Evolutionary conservation across 2,888 invertebrate species (phyloP).

Genomic region (Desoria tigrina): DNA sequence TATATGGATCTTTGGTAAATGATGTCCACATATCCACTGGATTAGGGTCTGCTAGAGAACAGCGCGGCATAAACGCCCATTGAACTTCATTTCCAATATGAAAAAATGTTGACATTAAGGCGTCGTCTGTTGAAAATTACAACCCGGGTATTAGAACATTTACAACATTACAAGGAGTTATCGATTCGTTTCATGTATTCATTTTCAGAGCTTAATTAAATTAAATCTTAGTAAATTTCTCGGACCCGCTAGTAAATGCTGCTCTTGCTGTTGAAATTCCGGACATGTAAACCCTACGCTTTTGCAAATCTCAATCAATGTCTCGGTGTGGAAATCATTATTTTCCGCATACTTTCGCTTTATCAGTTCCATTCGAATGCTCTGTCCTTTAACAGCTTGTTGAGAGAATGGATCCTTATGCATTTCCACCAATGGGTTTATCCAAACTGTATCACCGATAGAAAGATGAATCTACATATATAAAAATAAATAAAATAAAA

Average conservation of each 20-base stretch:
- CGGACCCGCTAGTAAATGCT: too few species aligned
- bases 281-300: constrained; percentile 18
- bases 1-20: constrained; percentile 28
- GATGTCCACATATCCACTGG: constrained; percentile 18
- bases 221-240: too few species aligned
- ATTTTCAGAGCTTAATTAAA: too few species aligned
- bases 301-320: constrained; percentile 5
- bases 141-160: background rate
- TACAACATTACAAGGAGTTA: too few species aligned
- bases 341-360: constrained; percentile 13
- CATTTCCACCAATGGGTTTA: constrained; percentile 39
- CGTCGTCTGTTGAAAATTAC: constrained; percentile 12
- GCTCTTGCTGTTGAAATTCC: background rate
- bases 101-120: constrained; percentile 12
- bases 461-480: constrained; percentile 29
- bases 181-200: too few species aligned
- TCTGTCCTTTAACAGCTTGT: background rate
- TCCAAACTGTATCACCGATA: constrained; percentile 31
- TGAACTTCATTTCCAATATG: constrained; percentile 19
- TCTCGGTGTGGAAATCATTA: constrained; percentile 24
- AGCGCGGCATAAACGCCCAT: constrained; percentile 30
- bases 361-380: constrained; percentile 20
- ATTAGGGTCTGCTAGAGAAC: background rate
- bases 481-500: background rate
- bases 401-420: constrained; percentile 7